These are phyloP conservation scores for Apis mellifera DNA, from an alignment of 1,140 invertebrate species.

Conservation along the genomic window DNA sequence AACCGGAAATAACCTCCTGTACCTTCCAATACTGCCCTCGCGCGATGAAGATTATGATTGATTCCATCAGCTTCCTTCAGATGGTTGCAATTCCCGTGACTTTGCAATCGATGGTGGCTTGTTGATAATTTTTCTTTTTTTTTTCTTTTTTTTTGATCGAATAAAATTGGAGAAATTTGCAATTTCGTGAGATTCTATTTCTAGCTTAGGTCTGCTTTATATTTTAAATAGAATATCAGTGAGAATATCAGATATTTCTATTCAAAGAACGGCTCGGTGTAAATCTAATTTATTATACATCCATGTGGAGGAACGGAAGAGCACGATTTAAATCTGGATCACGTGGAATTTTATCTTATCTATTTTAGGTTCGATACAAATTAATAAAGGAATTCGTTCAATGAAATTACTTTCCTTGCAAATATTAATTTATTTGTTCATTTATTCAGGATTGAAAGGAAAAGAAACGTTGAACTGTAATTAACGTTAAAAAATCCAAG, in stretches of 20 bases:
- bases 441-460: too few relatives aligned
- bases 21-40: background rate
- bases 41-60: conserved; percentile 20
- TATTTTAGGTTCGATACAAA: background rate
- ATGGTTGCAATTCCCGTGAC: background rate
- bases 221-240: background rate
- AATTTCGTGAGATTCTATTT: too few relatives aligned
- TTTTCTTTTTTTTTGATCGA: too few relatives aligned
- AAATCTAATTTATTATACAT: conserved; percentile 17
- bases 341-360: background rate
- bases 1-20: background rate
- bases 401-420: too few relatives aligned
- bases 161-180: too few relatives aligned
- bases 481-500: too few relatives aligned
- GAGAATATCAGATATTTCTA: background rate
- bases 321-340: background rate
- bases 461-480: too few relatives aligned
- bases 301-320: background rate
- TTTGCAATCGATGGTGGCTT: background rate
- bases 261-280: background rate
- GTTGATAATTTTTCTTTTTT: background rate
- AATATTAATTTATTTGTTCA: too few relatives aligned
- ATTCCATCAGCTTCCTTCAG: conserved; percentile 14
- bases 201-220: too few relatives aligned
- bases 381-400: background rate